phyloP scores from a whole-genome alignment of 2,113 vertebrate species.

The Cricetomys ansorgei region DNA sequence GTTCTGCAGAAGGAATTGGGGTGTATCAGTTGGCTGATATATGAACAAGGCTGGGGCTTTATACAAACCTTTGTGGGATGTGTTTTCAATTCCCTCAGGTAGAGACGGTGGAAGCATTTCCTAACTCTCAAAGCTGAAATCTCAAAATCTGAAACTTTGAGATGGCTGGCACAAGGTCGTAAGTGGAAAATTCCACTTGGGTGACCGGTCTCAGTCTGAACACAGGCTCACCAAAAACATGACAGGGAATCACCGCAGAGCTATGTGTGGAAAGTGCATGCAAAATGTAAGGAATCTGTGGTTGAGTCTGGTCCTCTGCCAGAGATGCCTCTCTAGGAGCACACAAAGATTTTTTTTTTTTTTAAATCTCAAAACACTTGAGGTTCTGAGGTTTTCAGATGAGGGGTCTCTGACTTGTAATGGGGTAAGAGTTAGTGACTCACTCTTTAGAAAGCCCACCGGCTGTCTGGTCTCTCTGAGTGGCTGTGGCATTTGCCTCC shows the following conservation, averaged over 20 bases:
- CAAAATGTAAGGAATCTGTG: neutral
- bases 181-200: neutral
- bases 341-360: too few relatives aligned
- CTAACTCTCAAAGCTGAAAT: neutral
- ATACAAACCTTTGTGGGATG: neutral
- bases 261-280: neutral
- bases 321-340: neutral
- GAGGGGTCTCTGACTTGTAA: neutral
- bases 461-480: neutral
- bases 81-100: neutral
- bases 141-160: neutral
- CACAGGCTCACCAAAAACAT: neutral
- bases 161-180: neutral
- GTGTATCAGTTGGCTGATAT: neutral
- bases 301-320: neutral
- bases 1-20: neutral
- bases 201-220: neutral
- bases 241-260: neutral
- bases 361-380: neutral
- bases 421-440: neutral
- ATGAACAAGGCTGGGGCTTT: neutral
- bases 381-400: neutral
- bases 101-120: neutral
- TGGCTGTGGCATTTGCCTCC: neutral
- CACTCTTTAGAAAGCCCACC: neutral